Conservation (phyloP, 2,113 vertebrate species). For the Acrocephalus arundinaceus region DNA sequence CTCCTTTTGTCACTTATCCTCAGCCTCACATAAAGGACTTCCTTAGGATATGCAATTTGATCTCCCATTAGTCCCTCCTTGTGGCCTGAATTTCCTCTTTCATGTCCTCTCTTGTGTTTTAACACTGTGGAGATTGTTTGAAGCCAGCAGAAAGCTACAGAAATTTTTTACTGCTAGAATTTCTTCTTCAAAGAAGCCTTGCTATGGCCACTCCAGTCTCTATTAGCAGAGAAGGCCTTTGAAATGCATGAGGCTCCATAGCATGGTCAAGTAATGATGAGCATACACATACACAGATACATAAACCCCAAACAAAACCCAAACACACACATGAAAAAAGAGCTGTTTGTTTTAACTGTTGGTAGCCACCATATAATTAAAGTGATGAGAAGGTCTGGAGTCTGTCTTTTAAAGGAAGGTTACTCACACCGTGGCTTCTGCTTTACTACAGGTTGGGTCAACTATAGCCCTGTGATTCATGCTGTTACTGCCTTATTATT, state of each 20-base stretch:
- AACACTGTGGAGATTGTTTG: neutral
- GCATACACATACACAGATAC: neutral
- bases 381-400: neutral
- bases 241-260: neutral
- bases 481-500: neutral
- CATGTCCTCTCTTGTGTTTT: neutral
- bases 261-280: neutral
- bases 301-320: neutral
- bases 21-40: neutral
- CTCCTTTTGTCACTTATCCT: neutral
- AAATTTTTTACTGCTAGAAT: neutral
- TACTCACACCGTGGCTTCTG: neutral
- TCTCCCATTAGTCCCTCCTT: neutral
- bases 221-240: neutral
- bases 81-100: neutral
- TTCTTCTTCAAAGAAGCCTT: slow-evolving; percentile 4
- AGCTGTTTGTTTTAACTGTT: neutral
- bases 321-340: neutral
- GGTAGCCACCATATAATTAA: neutral
- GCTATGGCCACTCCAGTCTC: neutral
- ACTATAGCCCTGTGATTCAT: neutral
- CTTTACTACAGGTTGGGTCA: neutral
- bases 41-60: neutral
- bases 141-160: neutral
- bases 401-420: neutral